Percentiles rank a stretch among this genome's conserved stretches.
Evolutionary conservation across 2,888 invertebrate genomes (phyloP).

Genomic region (Sminthurides aquaticus): DNA sequence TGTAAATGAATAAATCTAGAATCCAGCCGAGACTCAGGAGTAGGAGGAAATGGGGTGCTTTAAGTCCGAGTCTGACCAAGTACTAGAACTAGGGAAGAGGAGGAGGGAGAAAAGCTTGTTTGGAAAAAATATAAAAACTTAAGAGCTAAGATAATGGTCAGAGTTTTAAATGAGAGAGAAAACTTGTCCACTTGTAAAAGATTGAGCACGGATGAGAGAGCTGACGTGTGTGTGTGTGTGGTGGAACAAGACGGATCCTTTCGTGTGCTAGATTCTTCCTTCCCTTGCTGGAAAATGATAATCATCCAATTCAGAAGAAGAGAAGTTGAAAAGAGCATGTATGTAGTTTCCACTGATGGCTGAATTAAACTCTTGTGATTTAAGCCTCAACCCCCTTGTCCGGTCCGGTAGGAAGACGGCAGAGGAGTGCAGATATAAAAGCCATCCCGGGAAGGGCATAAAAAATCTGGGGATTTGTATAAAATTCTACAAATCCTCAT

Average conservation of each 20-base stretch:
- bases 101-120: no score
- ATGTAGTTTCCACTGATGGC: neutral
- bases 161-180: neutral
- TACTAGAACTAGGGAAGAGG: no score
- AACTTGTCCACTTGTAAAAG: neutral
- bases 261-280: no score
- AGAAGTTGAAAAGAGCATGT: neutral
- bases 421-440: no score
- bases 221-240: neutral
- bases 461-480: no score
- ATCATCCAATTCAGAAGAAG: neutral
- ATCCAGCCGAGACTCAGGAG: no score
- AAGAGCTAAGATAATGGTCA: neutral
- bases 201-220: neutral
- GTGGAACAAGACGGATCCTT: neutral
- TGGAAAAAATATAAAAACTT: neutral
- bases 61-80: no score
- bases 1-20: no score
- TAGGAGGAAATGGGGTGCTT: no score
- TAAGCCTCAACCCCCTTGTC: neutral
- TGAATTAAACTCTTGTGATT: neutral
- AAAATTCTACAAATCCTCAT: no score
- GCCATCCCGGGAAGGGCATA: no score
- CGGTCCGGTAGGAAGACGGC: no score
- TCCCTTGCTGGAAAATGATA: neutral